These are phyloP conservation scores for Gulo gulo DNA, from an alignment of 2,113 vertebrate species.

Conservation along the genomic window DNA sequence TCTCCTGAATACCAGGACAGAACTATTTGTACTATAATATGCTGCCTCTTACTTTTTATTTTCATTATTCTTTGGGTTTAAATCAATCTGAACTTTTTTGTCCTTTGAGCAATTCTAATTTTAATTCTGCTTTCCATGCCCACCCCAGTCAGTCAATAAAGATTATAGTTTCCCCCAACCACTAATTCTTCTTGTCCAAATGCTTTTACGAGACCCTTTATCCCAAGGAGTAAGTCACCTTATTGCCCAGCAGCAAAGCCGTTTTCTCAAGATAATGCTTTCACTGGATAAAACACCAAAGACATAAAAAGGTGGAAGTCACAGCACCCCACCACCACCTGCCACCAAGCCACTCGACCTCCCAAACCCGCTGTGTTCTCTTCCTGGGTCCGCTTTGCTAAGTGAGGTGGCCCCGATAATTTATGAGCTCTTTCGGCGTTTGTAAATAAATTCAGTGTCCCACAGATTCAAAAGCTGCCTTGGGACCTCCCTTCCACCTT, in stretches of 20 bases:
- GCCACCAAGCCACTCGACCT: conserved; percentile 4
- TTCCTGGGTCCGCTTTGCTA: neutral
- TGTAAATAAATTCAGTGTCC: conserved; percentile 49
- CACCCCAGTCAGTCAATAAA: neutral
- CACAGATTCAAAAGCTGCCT: neutral
- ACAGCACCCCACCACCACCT: neutral
- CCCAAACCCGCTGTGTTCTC: neutral
- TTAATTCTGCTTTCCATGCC: conserved; percentile 2
- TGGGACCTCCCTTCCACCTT: neutral
- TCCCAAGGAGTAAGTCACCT: conserved; percentile 23
- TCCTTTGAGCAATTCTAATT: conserved; percentile 18
- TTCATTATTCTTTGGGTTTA: neutral
- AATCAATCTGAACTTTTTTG: neutral
- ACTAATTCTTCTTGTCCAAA: neutral
- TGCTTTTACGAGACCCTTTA: conserved; percentile 33
- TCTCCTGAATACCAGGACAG: neutral
- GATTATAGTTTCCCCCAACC: conserved; percentile 13
- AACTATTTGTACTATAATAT: neutral
- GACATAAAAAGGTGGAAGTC: neutral
- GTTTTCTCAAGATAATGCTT: conserved; percentile 61
- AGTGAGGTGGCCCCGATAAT: neutral
- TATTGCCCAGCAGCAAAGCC: conserved; percentile 51
- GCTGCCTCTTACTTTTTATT: neutral
- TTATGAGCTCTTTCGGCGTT: neutral
- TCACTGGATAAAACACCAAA: conserved; percentile 66